Evolutionary conservation across 1,140 invertebrate genomes (phyloP).

Genomic region (Drosophila chauvacae): DNA sequence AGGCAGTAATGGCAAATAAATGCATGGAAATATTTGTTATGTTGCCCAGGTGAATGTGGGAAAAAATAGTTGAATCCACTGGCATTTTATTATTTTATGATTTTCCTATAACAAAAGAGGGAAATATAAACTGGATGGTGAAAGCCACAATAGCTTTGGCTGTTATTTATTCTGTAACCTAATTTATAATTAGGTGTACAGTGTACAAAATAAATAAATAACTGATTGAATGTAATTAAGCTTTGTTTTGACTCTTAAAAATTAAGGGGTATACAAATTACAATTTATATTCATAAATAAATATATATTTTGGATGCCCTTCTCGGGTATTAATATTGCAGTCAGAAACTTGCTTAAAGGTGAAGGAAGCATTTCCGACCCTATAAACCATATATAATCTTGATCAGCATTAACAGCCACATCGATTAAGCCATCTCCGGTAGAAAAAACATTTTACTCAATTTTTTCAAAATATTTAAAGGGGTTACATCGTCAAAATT

Average conservation of each 20-base stretch:
- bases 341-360: neutral
- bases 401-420: neutral
- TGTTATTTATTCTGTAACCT: too few relatives aligned
- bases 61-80: too few relatives aligned
- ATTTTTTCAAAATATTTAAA: neutral
- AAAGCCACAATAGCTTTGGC: too few relatives aligned
- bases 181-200: too few relatives aligned
- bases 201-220: too few relatives aligned
- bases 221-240: too few relatives aligned
- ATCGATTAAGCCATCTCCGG: neutral
- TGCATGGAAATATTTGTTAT: neutral
- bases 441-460: too few relatives aligned
- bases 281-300: neutral
- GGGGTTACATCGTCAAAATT: neutral
- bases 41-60: neutral
- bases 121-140: neutral
- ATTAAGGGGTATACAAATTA: neutral
- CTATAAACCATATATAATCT: neutral
- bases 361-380: neutral
- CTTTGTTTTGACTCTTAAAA: too few relatives aligned
- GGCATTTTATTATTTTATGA: neutral
- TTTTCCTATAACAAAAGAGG: neutral
- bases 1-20: constrained; percentile 12
- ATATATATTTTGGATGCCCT: too few relatives aligned
- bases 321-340: neutral